Evolutionary conservation across 2,113 vertebrate genomes (phyloP).

Genomic region (Ariopsis seemanni): DNA sequence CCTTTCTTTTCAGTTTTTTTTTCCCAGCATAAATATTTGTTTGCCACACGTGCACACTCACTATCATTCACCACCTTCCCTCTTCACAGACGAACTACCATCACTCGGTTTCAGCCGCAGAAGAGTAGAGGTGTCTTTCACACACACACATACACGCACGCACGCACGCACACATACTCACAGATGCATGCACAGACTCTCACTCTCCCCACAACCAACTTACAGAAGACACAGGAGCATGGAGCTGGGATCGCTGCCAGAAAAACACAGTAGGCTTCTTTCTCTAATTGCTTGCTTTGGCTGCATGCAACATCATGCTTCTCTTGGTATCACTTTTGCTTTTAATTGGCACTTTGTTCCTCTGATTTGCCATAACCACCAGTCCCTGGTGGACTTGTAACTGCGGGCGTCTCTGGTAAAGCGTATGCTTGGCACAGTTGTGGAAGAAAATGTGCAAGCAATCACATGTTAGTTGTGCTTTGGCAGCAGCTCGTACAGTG

Average conservation of each 20-base stretch:
- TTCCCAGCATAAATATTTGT: not conserved
- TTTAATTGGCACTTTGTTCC: constrained; percentile 34
- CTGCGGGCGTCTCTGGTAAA: not conserved
- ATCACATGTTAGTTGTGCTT: not conserved
- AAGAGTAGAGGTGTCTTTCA: constrained; percentile 8
- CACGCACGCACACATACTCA: not conserved
- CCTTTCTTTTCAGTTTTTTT: not conserved
- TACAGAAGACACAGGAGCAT: constrained; percentile 43
- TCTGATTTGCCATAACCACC: not conserved
- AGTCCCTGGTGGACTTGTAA: constrained; percentile 18
- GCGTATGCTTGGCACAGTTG: not conserved
- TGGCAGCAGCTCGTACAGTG: not conserved
- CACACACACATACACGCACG: not conserved
- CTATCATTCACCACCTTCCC: constrained; percentile 16
- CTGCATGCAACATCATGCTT: not conserved
- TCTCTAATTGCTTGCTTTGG: constrained; percentile 38
- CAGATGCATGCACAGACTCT: constrained; percentile 20
- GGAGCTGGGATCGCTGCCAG: constrained; percentile 46
- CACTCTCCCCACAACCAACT: constrained; percentile 11
- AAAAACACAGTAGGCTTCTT: constrained; percentile 51
- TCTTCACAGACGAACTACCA: not conserved
- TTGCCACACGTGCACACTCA: not conserved
- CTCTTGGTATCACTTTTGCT: constrained; percentile 24
- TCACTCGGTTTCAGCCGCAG: constrained; percentile 20
- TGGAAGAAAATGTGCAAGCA: constrained; percentile 5